Conservation (phyloP, 2,797 vertebrate genomes). For the Hyperoplus immaculatus region DNA sequence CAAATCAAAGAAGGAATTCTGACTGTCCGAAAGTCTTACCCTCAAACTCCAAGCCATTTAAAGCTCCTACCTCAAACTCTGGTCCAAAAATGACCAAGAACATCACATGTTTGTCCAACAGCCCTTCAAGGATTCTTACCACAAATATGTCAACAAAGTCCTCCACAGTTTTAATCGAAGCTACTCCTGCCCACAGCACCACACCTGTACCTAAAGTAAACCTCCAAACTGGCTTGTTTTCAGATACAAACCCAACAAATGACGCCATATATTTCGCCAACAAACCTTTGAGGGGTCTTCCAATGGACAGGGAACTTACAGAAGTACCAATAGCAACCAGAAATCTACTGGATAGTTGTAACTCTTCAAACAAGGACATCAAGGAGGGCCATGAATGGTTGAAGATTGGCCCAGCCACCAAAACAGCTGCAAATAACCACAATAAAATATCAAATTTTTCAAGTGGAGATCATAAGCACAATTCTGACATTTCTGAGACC, state of each 20-base stretch:
- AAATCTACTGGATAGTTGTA: background rate
- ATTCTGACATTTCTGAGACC: slow-evolving; percentile 8
- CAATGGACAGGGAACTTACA: slow-evolving; percentile 10
- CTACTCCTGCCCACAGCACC: background rate
- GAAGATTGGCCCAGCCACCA: background rate
- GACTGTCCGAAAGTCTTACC: slow-evolving; percentile 17
- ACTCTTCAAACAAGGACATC: background rate
- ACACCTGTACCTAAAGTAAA: slow-evolving; percentile 1
- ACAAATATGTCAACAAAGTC: slow-evolving; percentile 18
- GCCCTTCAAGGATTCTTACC: slow-evolving; percentile 4
- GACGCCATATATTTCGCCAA: background rate
- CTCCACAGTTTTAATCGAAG: background rate
- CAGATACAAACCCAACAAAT: slow-evolving; percentile 3
- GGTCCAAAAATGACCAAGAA: background rate
- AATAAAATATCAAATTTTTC: background rate
- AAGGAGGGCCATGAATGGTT: background rate
- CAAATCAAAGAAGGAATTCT: slow-evolving; percentile 13
- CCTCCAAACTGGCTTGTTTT: background rate
- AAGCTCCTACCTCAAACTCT: slow-evolving; percentile 17
- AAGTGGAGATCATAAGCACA: background rate
- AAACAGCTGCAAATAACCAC: background rate
- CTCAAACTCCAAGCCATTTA: background rate
- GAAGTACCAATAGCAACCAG: background rate
- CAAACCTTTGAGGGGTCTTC: background rate
- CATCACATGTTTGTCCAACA: background rate